These are phyloP conservation scores for Hapalemur alaotrensis DNA, from an alignment of 2,797 vertebrate species.

Conservation along the genomic window DNA sequence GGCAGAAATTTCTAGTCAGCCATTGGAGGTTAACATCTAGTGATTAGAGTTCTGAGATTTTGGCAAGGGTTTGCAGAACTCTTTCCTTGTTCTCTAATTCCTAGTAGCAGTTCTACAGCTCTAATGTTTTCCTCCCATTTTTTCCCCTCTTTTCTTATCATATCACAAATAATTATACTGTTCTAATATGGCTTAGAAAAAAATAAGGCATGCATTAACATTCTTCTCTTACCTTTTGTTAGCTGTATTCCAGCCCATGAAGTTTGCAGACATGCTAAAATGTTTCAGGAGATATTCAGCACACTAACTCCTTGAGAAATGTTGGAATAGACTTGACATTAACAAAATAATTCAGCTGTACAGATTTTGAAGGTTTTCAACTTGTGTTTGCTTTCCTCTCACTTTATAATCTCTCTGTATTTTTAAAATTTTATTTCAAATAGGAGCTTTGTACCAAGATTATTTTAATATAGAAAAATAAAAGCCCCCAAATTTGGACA, in stretches of 20 bases:
- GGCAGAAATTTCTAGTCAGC: constrained; percentile 3
- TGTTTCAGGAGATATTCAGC: background rate
- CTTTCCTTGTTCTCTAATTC: background rate
- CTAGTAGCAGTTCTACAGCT: background rate
- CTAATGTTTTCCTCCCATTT: background rate
- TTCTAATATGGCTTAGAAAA: background rate
- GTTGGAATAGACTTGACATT: background rate
- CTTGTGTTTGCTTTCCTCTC: background rate
- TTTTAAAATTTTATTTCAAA: background rate
- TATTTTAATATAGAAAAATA: constrained; percentile 5
- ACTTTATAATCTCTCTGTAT: background rate
- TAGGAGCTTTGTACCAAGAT: background rate
- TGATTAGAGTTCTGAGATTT: background rate
- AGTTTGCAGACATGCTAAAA: background rate
- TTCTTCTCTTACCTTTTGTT: background rate
- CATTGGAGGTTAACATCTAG: background rate
- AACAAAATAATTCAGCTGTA: background rate
- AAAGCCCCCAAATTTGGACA: background rate
- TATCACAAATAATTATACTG: background rate
- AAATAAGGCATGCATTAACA: background rate
- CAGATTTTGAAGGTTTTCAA: background rate
- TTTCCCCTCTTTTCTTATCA: background rate
- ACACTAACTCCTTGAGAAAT: background rate
- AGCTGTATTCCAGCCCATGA: constrained; percentile 23
- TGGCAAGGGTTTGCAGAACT: background rate